phyloP scores from a whole-genome alignment of 2,888 invertebrate species.

The Ctenicera cuprea region DNA sequence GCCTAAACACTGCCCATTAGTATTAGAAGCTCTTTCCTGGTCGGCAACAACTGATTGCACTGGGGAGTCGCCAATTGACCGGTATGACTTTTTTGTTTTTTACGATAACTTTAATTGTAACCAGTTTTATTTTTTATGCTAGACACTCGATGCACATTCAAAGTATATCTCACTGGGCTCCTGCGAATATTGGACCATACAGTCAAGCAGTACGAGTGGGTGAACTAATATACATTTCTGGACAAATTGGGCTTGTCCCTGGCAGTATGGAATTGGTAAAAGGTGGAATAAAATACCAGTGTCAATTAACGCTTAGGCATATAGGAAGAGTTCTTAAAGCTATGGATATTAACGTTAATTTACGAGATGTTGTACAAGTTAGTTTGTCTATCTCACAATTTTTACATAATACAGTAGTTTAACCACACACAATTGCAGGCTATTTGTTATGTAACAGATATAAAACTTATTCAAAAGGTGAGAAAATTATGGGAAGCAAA shows the following conservation, averaged over 20 bases:
- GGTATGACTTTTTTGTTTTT: conserved; percentile 56
- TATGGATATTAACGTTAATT: conserved; percentile 84
- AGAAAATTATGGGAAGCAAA: conserved; percentile 88
- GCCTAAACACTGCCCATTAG: conserved; percentile 81
- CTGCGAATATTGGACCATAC: conserved; percentile 97
- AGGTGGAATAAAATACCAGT: conserved; percentile 88
- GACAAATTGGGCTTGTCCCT: conserved; percentile 93
- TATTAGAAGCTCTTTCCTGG: conserved; percentile 85
- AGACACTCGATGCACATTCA: conserved; percentile 94
- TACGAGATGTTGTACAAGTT: conserved; percentile 88
- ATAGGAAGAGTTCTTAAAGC: conserved; percentile 88
- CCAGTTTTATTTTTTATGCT: too few species aligned
- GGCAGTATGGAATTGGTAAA: conserved; percentile 84
- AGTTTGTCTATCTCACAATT: neutral
- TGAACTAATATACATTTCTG: conserved; percentile 90
- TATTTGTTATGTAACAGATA: conserved; percentile 90
- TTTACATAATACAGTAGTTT: neutral
- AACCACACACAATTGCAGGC: conserved; percentile 73
- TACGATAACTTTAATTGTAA: neutral
- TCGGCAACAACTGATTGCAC: conserved; percentile 60
- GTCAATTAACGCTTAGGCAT: conserved; percentile 89
- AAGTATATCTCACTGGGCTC: conserved; percentile 98
- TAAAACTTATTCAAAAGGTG: conserved; percentile 82
- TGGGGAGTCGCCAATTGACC: conserved; percentile 63
- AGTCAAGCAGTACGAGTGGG: conserved; percentile 94